A percentile compares a stretch with the other conserved stretches of the same genome.
phyloP scores from a whole-genome alignment of 2,888 invertebrate genomes.

The Arrhopalites spinosus region DNA sequence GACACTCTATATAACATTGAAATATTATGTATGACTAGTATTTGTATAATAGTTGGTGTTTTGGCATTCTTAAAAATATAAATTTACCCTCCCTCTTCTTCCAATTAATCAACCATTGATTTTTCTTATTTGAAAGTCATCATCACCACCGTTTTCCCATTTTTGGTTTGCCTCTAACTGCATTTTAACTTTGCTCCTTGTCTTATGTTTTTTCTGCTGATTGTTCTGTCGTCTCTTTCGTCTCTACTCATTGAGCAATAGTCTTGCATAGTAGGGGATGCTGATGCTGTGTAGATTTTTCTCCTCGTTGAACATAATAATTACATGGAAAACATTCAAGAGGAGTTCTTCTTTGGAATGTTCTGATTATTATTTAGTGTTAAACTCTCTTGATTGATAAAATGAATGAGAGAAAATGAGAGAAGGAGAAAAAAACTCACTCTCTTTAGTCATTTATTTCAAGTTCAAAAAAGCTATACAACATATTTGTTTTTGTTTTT shows the following conservation, averaged over 20 bases:
- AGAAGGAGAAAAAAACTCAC: neutral
- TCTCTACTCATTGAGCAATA: too few relatives aligned
- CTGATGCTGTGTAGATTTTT: too few relatives aligned
- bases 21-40: neutral
- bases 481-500: neutral
- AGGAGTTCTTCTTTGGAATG: too few relatives aligned
- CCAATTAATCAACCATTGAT: conserved; percentile 41
- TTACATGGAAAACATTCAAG: too few relatives aligned
- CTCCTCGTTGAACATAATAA: too few relatives aligned
- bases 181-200: neutral
- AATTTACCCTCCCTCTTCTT: too few relatives aligned
- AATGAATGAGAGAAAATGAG: neutral
- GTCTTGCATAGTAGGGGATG: too few relatives aligned
- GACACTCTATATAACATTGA: neutral
- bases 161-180: neutral
- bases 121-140: conserved; percentile 31
- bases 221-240: too few relatives aligned
- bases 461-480: conserved; percentile 6
- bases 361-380: too few relatives aligned
- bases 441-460: neutral
- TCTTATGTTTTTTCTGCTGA: neutral
- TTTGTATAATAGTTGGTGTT: neutral
- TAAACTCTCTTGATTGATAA: neutral
- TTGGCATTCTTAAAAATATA: conserved; percentile 18
- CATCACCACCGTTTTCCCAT: conserved; percentile 14